Percentiles rank a stretch among this genome's conserved stretches.
These are phyloP conservation scores for Hiodon alosoides DNA, from an alignment of 2,113 vertebrate genomes.

Conservation along the genomic window DNA sequence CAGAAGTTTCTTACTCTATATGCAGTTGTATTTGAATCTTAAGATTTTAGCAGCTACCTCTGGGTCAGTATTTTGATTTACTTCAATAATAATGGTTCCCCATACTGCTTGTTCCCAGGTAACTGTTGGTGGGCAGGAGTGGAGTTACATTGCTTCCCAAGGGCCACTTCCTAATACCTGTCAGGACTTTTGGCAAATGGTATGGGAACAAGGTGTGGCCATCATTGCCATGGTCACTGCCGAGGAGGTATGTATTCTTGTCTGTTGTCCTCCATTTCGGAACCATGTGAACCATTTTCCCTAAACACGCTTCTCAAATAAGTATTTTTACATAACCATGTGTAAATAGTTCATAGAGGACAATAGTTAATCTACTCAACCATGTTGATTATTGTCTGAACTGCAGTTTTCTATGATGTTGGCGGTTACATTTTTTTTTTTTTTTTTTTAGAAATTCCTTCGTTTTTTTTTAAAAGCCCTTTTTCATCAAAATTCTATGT, in stretches of 20 bases:
- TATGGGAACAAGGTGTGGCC: slow-evolving; percentile 92
- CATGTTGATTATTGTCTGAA: too few species aligned
- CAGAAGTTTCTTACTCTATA: too few species aligned
- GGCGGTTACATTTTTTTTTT: too few species aligned
- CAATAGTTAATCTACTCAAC: too few species aligned
- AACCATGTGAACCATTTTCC: not conserved
- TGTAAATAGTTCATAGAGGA: too few species aligned
- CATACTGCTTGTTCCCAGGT: slow-evolving; percentile 56
- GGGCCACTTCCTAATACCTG: slow-evolving; percentile 87
- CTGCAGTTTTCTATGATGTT: too few species aligned
- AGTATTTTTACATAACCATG: too few species aligned
- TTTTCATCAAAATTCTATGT: too few species aligned
- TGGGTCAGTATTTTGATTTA: not conserved
- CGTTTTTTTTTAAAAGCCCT: not conserved
- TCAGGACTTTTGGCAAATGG: slow-evolving; percentile 98
- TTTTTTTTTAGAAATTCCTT: not conserved
- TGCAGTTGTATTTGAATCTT: too few species aligned
- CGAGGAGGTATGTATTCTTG: slow-evolving; percentile 73
- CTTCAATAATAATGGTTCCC: not conserved
- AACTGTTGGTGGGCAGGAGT: slow-evolving; percentile 78
- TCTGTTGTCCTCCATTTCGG: not conserved
- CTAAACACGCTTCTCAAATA: too few species aligned
- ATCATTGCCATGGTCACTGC: slow-evolving; percentile 96
- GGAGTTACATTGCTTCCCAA: slow-evolving; percentile 93
- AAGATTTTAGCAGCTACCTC: too few species aligned